These are phyloP conservation scores for Sylvilagus bachmani DNA, from an alignment of 2,113 vertebrate species.

Conservation along the genomic window DNA sequence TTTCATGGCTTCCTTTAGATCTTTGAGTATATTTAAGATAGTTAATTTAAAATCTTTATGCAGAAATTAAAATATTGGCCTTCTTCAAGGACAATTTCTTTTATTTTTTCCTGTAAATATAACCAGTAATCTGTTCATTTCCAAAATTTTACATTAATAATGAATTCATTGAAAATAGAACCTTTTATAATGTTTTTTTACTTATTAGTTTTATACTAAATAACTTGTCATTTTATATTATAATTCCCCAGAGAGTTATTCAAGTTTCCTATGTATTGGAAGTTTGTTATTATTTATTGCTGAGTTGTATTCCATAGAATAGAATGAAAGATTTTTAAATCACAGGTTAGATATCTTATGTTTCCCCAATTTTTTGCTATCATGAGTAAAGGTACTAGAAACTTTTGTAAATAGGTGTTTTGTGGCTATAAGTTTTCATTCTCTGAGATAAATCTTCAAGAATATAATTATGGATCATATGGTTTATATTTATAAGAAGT, in stretches of 20 bases:
- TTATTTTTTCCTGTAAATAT: background rate
- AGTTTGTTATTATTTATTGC: background rate
- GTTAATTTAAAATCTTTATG: background rate
- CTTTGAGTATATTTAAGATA: background rate
- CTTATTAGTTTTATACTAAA: background rate
- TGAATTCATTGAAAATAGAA: background rate
- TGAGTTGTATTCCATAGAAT: background rate
- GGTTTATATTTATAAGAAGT: background rate
- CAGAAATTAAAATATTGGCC: background rate
- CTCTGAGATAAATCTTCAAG: background rate
- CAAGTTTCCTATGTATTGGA: background rate
- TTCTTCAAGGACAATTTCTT: background rate
- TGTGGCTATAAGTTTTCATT: background rate
- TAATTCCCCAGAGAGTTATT: background rate
- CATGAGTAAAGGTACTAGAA: background rate
- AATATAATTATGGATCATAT: background rate
- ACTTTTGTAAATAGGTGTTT: background rate
- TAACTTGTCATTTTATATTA: background rate
- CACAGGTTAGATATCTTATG: background rate
- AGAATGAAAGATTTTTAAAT: background rate
- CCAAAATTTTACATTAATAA: background rate
- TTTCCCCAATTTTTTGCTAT: background rate
- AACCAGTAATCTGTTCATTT: conserved; percentile 24
- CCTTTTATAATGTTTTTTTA: background rate
- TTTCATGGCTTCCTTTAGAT: background rate